A percentile compares a stretch with the other conserved stretches of the same genome.
Evolutionary conservation across 2,113 vertebrate genomes (phyloP).

Genomic region (Pholis gunnellus): DNA sequence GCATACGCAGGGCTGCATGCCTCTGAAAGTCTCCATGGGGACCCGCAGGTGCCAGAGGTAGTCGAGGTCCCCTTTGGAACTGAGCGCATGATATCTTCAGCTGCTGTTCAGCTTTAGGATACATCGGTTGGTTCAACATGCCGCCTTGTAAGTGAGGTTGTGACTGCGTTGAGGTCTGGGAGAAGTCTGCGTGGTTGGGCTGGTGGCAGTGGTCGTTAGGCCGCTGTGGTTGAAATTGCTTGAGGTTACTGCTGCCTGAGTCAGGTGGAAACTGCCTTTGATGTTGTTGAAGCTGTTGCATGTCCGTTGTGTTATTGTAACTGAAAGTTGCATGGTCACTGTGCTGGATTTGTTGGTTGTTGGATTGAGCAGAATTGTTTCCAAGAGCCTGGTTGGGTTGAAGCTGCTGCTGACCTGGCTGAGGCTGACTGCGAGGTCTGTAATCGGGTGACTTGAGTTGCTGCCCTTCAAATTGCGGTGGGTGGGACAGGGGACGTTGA

Average conservation of each 20-base stretch:
- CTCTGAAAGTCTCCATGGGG: conserved; percentile 86
- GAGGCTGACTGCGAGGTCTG: conserved; percentile 78
- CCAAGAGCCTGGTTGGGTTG: conserved; percentile 67
- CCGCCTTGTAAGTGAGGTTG: conserved; percentile 77
- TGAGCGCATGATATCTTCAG: conserved; percentile 71
- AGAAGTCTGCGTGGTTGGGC: conserved; percentile 69
- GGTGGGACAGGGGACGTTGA: conserved; percentile 80
- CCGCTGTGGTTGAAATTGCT: conserved; percentile 83
- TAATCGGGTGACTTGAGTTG: conserved; percentile 82
- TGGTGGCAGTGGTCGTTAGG: conserved; percentile 80
- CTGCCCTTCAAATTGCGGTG: conserved; percentile 77
- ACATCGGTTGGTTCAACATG: conserved; percentile 69
- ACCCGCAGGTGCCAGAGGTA: conserved; percentile 79
- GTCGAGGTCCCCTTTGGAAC: conserved; percentile 76
- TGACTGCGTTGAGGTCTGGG: conserved; percentile 80
- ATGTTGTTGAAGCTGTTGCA: conserved; percentile 79
- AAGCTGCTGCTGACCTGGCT: conserved; percentile 77
- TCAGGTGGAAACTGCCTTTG: conserved; percentile 83
- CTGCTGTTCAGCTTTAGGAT: conserved; percentile 81
- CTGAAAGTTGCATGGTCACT: conserved; percentile 72
- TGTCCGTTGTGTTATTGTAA: conserved; percentile 78
- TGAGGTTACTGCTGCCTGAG: conserved; percentile 81
- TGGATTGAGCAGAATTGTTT: conserved; percentile 73
- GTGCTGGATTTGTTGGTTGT: conserved; percentile 77
- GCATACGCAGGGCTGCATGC: conserved; percentile 91